Percentiles rank a stretch among this genome's conserved stretches.
These are phyloP conservation scores for Siderastrea radians DNA, from an alignment of 92 coral and sea anemone genomes.

Conservation along the genomic window DNA sequence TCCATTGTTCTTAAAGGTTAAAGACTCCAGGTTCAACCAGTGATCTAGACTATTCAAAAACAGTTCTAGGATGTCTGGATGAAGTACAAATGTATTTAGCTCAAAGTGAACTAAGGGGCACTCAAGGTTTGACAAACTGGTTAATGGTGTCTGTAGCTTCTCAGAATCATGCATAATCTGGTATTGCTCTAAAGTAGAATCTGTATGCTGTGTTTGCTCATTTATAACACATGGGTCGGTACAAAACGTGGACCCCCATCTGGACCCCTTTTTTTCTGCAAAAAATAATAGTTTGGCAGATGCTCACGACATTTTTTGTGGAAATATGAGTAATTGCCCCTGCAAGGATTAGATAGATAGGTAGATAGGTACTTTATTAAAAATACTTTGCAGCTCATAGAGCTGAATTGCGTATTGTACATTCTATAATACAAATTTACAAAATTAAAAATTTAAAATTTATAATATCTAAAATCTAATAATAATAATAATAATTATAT, in stretches of 20 bases:
- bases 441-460: no score
- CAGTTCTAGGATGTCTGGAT: neutral
- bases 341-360: no score
- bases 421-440: no score
- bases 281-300: no score
- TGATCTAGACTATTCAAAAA: neutral
- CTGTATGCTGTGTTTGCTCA: neutral
- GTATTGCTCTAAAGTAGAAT: neutral
- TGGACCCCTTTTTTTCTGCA: neutral
- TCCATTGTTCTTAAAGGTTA: conserved; percentile 21
- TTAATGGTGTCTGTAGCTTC: neutral
- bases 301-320: no score
- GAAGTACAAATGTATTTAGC: conserved; percentile 15
- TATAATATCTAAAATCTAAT: no score
- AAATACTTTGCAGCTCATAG: no score
- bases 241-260: neutral
- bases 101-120: conserved; percentile 38
- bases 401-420: no score
- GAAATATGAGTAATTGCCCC: no score
- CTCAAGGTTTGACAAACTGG: neutral
- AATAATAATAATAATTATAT: no score
- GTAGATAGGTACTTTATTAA: no score
- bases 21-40: conserved; percentile 22
- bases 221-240: neutral
- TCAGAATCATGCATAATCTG: neutral